phyloP scores from a whole-genome alignment of 2,797 vertebrate species.

The Catostomus latipinnis region DNA sequence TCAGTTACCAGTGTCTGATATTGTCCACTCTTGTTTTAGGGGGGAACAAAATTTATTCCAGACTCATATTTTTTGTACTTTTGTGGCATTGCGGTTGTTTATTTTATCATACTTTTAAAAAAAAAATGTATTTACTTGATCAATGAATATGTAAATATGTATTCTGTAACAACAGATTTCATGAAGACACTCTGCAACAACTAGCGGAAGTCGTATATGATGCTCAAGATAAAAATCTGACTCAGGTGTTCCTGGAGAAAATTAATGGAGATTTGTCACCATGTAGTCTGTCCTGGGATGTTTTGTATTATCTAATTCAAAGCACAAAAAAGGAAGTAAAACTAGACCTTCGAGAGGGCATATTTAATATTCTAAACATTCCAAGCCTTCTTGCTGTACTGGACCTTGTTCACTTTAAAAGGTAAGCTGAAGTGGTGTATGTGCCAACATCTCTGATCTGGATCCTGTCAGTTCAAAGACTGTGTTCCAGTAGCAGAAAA shows the following conservation, averaged over 20 bases:
- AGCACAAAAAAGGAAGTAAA: constrained; percentile 25
- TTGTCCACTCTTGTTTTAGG: no score
- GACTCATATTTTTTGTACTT: no score
- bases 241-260: constrained; percentile 52
- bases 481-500: no score
- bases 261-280: constrained; percentile 41
- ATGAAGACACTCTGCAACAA: constrained; percentile 31
- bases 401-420: constrained; percentile 38
- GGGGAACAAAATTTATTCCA: no score
- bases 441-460: no score
- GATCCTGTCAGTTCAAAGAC: no score
- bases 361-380: constrained; percentile 25
- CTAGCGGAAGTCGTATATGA: constrained; percentile 47
- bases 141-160: not conserved
- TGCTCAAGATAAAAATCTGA: constrained; percentile 42
- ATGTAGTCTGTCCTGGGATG: constrained; percentile 47
- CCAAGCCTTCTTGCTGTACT: constrained; percentile 40
- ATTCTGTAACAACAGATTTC: constrained; percentile 39
- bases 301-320: constrained; percentile 47
- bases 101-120: no score
- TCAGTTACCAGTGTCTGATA: no score
- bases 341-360: constrained; percentile 43
- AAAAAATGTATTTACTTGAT: not conserved
- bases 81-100: not conserved
- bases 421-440: constrained; percentile 20